phyloP scores from a whole-genome alignment of 2,113 vertebrate species.

The Gopherus flavomarginatus region DNA sequence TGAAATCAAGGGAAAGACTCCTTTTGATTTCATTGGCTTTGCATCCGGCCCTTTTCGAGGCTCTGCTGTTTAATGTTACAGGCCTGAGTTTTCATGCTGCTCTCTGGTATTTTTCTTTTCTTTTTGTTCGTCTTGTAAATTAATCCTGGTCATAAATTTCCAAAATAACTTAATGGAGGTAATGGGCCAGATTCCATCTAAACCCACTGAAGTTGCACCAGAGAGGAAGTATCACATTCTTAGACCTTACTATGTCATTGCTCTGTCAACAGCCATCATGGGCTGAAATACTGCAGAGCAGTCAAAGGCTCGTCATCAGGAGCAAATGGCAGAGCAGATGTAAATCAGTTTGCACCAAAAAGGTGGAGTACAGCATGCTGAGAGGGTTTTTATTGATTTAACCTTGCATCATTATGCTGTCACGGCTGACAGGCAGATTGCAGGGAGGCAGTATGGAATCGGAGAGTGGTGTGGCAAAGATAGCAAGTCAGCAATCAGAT shows the following conservation, averaged over 20 bases:
- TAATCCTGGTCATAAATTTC: neutral
- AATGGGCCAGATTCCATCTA: neutral
- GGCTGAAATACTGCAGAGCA: neutral
- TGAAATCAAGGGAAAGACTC: neutral
- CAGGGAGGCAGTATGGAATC: neutral
- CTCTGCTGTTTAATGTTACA: neutral
- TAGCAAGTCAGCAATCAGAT: neutral
- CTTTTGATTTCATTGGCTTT: neutral
- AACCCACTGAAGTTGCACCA: neutral
- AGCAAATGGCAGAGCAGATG: neutral
- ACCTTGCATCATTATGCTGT: neutral
- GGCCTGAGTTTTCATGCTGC: neutral
- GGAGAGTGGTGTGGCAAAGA: too few species aligned
- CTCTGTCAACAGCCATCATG: neutral
- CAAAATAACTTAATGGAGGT: neutral
- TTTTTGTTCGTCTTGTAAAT: neutral
- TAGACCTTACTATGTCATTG: neutral
- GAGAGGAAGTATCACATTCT: neutral
- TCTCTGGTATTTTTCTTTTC: neutral
- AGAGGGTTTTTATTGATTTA: neutral
- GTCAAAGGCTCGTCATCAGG: neutral
- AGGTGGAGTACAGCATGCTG: neutral
- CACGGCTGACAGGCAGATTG: neutral
- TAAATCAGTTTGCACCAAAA: neutral
- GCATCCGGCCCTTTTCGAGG: neutral